Evolutionary conservation across 2,797 vertebrate genomes (phyloP).

Genomic region (Chrosomus eos): DNA sequence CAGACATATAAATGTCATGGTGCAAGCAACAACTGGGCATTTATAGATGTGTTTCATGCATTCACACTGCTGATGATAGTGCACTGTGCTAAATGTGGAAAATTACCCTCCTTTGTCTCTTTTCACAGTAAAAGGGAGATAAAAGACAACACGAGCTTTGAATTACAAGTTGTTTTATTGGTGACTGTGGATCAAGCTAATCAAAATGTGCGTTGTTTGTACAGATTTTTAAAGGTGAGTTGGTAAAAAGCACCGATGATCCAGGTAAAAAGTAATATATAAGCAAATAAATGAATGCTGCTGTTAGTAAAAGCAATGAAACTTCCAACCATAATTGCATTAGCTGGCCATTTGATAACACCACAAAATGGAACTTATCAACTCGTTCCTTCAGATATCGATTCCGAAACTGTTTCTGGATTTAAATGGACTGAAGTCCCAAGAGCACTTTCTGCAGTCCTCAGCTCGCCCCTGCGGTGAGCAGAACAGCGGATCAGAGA

Average conservation of each 20-base stretch:
- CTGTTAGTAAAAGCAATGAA: neutral
- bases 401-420: conserved; percentile 7
- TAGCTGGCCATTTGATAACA: conserved; percentile 48
- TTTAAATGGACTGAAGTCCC: conserved; percentile 17
- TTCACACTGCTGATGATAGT: conserved; percentile 69
- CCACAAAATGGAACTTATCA: conserved; percentile 63
- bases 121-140: neutral
- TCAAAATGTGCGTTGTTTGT: neutral
- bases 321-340: neutral
- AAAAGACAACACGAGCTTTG: neutral
- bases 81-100: conserved; percentile 33
- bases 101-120: conserved; percentile 29
- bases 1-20: conserved; percentile 67
- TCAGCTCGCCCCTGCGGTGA: conserved; percentile 29
- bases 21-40: conserved; percentile 59
- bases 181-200: neutral
- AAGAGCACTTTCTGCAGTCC: conserved; percentile 8
- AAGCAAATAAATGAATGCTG: conserved; percentile 6
- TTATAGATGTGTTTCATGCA: conserved; percentile 68
- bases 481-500: conserved; percentile 42
- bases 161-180: conserved; percentile 5
- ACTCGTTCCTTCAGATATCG: neutral
- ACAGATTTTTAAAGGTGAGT: neutral
- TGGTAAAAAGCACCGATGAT: neutral
- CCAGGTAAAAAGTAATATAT: neutral